Evolutionary conservation across 1,140 invertebrate species (phyloP).

Genomic region (Nautilus pompilius): DNA sequence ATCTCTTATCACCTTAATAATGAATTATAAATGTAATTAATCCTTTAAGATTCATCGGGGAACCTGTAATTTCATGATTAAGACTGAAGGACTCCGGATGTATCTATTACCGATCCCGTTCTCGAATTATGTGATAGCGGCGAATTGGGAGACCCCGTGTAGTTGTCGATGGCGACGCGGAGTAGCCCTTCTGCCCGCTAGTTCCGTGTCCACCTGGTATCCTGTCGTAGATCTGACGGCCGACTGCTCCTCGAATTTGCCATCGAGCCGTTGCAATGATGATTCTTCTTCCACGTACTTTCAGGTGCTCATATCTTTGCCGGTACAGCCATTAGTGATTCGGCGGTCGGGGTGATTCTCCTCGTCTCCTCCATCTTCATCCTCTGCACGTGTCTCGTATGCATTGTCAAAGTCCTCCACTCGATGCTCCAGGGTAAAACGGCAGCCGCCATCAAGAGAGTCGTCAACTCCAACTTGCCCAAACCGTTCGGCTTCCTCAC

Average conservation of each 20-base stretch:
- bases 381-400: slow-evolving; percentile 60
- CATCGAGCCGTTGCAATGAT: too few relatives aligned
- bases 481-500: slow-evolving; percentile 56
- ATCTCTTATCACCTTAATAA: too few relatives aligned
- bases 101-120: too few relatives aligned
- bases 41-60: too few relatives aligned
- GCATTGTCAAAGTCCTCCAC: slow-evolving; percentile 63
- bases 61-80: too few relatives aligned
- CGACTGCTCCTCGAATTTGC: not conserved
- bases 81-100: too few relatives aligned
- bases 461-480: slow-evolving; percentile 61
- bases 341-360: slow-evolving; percentile 55
- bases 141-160: not conserved
- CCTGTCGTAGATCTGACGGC: not conserved
- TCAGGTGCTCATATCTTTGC: slow-evolving; percentile 34
- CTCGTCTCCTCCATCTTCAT: slow-evolving; percentile 58
- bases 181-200: too few relatives aligned
- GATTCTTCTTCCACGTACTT: slow-evolving; percentile 3
- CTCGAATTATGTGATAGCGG: not conserved
- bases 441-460: slow-evolving; percentile 56
- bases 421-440: slow-evolving; percentile 57
- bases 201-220: too few relatives aligned
- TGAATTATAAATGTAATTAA: too few relatives aligned
- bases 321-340: slow-evolving; percentile 50
- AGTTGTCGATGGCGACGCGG: too few relatives aligned